A percentile compares a stretch with the other conserved stretches of the same genome.
phyloP scores from a whole-genome alignment of 2,113 vertebrate genomes.

The Pygoscelis adeliae region DNA sequence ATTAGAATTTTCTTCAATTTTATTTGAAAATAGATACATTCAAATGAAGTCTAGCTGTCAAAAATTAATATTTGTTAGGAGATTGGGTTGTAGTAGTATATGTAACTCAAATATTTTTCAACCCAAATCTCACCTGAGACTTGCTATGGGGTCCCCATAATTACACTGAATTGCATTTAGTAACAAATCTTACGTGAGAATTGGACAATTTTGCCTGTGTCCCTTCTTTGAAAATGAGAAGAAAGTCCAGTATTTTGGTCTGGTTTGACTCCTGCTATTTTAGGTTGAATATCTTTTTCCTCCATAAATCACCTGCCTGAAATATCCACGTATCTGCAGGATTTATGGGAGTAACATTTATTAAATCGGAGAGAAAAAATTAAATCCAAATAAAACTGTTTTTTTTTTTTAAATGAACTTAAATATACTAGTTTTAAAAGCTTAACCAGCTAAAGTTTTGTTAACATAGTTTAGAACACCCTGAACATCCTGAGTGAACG shows the following conservation, averaged over 20 bases:
- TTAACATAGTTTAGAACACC: background rate
- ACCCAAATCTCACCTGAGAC: background rate
- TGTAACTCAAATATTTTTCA: background rate
- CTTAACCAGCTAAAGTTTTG: background rate
- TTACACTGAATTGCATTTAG: background rate
- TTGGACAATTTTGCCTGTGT: background rate
- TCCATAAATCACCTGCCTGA: background rate
- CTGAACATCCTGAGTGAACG: background rate
- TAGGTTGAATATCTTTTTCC: background rate
- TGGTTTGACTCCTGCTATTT: background rate
- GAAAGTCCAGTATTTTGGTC: background rate
- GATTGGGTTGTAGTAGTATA: background rate
- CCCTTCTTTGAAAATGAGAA: background rate
- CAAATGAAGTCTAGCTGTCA: background rate
- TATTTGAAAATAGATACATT: background rate
- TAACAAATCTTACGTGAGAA: background rate
- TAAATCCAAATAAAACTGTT: background rate
- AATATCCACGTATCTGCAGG: background rate
- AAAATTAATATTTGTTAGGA: background rate
- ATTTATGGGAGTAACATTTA: background rate
- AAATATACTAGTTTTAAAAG: background rate
- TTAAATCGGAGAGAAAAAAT: background rate
- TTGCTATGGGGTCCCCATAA: background rate
- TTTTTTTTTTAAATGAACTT: background rate
- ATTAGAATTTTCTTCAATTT: background rate